These are phyloP conservation scores for Kradibia gibbosae DNA, from an alignment of 1,140 invertebrate genomes.

Conservation along the genomic window DNA sequence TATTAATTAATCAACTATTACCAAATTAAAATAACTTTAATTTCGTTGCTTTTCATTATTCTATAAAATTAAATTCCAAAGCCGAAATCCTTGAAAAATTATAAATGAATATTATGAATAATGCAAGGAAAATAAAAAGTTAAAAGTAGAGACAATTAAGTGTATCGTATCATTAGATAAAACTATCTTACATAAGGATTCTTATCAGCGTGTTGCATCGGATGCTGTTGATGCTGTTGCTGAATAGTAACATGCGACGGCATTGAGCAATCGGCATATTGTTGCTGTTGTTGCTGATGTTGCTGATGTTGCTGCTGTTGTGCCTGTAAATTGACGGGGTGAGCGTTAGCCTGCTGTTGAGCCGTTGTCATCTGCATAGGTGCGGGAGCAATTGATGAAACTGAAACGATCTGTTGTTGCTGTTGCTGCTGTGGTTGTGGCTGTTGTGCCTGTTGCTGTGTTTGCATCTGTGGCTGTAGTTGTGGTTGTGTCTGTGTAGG, in stretches of 20 bases:
- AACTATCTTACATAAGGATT: conserved; percentile 43
- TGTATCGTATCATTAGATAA: too few species aligned
- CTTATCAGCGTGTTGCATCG: conserved; percentile 48
- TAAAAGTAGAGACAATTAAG: too few species aligned
- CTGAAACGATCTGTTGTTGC: conserved; percentile 59
- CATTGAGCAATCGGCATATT: conserved; percentile 66
- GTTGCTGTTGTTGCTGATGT: conserved; percentile 55
- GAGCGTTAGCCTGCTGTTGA: conserved; percentile 39
- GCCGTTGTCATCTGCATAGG: background rate
- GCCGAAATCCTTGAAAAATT: too few species aligned
- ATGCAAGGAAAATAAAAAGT: too few species aligned
- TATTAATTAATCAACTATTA: too few species aligned
- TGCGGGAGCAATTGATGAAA: background rate
- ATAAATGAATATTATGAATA: too few species aligned
- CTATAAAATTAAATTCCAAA: too few species aligned
- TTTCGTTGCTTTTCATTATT: too few species aligned
- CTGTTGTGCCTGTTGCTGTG: conserved; percentile 41
- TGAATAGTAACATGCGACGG: conserved; percentile 65
- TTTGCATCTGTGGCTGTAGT: background rate
- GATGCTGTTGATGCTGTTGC: conserved; percentile 45
- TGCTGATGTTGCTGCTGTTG: too few species aligned
- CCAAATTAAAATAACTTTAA: too few species aligned
- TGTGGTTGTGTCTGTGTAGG: conserved; percentile 20
- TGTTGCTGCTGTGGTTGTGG: conserved; percentile 57
- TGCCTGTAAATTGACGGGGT: conserved; percentile 31